These are phyloP conservation scores for Zaprionus nigranus DNA, from an alignment of 1,140 invertebrate species.

Conservation along the genomic window DNA sequence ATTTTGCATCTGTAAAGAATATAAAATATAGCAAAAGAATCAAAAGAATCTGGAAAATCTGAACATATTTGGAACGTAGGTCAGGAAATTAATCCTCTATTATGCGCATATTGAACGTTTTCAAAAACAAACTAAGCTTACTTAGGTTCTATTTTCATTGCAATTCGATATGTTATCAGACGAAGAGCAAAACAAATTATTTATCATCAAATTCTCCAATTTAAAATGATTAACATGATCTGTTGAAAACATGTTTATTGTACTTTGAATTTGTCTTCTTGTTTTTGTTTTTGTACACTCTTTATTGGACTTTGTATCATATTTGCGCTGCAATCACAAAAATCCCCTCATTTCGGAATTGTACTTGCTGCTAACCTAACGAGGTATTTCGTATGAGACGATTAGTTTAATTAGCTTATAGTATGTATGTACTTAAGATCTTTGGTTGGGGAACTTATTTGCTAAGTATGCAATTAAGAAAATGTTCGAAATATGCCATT, in stretches of 20 bases:
- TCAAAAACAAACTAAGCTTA: no score
- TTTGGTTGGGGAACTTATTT: no score
- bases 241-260: not conserved
- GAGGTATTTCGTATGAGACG: not conserved
- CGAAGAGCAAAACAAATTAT: not conserved
- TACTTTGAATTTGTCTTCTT: not conserved
- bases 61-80: no score
- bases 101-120: no score
- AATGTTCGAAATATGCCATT: no score
- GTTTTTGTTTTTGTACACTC: not conserved
- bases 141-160: no score
- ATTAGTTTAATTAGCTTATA: not conserved
- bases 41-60: no score
- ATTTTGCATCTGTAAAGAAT: no score
- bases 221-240: not conserved
- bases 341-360: not conserved
- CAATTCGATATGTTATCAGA: not conserved
- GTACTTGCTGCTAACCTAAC: not conserved
- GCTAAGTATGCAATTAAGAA: no score
- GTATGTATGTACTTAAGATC: no score
- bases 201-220: not conserved
- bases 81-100: no score
- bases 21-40: no score
- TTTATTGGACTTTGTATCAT: constrained; percentile 62
- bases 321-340: constrained; percentile 34